Conservation (phyloP, 2,797 vertebrate species). For the Clarias laeviceps region DNA sequence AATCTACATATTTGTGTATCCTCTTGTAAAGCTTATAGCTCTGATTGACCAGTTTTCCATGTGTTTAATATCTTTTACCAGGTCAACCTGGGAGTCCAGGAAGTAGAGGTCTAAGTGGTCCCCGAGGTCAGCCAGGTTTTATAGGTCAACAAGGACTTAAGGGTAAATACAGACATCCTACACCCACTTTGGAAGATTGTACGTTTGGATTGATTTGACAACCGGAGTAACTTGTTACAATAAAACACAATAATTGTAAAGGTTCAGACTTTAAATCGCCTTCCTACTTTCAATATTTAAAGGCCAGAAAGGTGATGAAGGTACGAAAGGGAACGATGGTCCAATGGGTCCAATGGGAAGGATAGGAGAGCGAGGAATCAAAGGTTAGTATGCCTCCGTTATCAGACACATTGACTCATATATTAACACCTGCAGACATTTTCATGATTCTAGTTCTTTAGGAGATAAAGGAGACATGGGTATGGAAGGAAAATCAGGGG, state of each 20-base stretch:
- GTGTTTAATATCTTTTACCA: slow-evolving; percentile 47
- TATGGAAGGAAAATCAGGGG: slow-evolving; percentile 60
- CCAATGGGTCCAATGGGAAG: slow-evolving; percentile 55
- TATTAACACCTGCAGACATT: neutral
- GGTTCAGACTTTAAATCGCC: neutral
- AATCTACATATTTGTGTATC: neutral
- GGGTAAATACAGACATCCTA: slow-evolving; percentile 60
- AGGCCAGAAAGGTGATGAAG: slow-evolving; percentile 75
- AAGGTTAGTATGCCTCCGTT: slow-evolving; percentile 65
- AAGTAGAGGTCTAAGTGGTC: slow-evolving; percentile 66
- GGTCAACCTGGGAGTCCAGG: slow-evolving; percentile 70
- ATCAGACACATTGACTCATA: neutral
- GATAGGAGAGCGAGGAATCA: slow-evolving; percentile 69
- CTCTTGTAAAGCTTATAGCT: neutral
- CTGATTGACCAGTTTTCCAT: neutral
- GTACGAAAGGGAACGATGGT: slow-evolving; percentile 66
- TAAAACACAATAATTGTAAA: neutral
- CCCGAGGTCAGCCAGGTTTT: slow-evolving; percentile 65
- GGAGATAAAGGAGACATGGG: slow-evolving; percentile 75
- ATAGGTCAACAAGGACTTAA: slow-evolving; percentile 67
- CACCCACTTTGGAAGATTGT: too few species aligned
- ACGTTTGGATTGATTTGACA: neutral
- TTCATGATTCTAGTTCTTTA: slow-evolving; percentile 52
- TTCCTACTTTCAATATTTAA: slow-evolving; percentile 24
- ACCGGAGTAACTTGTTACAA: neutral